These are phyloP conservation scores for Pteropus alecto DNA, from an alignment of 2,113 vertebrate genomes.

Conservation along the genomic window DNA sequence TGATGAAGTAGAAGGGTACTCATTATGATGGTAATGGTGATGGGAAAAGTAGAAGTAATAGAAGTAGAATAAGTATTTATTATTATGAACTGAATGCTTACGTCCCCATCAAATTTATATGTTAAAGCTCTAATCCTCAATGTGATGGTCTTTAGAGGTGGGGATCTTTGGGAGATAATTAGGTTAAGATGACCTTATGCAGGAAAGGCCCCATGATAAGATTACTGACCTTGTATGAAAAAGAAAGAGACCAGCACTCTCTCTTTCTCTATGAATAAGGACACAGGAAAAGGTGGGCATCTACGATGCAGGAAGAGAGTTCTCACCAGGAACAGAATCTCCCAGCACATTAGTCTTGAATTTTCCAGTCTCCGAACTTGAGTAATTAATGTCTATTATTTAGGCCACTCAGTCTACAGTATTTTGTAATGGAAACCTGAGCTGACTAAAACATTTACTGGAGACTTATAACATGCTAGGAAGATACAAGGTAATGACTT, in stretches of 20 bases:
- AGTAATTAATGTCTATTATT: not conserved
- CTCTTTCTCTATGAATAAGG: not conserved
- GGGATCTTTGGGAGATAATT: not conserved
- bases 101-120: not conserved
- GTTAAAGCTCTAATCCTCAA: not conserved
- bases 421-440: not conserved
- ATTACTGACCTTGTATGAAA: not conserved
- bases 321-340: not conserved
- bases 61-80: not conserved
- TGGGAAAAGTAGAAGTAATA: not conserved
- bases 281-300: not conserved
- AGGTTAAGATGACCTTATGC: not conserved
- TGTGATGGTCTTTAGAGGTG: not conserved
- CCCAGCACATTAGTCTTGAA: not conserved
- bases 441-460: not conserved
- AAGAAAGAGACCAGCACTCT: not conserved
- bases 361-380: not conserved
- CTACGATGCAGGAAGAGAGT: not conserved
- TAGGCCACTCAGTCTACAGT: not conserved
- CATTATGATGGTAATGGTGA: not conserved
- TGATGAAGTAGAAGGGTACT: not conserved
- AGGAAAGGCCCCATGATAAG: rapidly evolving
- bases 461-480: not conserved
- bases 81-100: not conserved
- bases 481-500: not conserved